A percentile compares a stretch with the other conserved stretches of the same genome.
phyloP scores from a whole-genome alignment of 2,888 invertebrate species.

The Lypha dubia region DNA sequence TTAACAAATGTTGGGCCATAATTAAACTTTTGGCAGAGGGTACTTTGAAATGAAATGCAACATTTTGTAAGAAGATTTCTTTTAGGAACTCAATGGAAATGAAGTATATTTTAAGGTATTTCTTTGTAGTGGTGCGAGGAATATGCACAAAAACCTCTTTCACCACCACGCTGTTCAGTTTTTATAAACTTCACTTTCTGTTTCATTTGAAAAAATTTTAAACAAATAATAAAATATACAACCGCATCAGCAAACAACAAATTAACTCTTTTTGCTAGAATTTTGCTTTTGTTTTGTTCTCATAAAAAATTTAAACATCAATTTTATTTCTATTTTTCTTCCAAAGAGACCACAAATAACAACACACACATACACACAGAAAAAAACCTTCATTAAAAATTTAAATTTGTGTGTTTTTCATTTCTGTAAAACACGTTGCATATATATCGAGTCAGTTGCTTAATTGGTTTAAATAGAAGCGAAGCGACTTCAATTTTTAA shows the following conservation, averaged over 20 bases:
- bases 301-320: slow-evolving; percentile 39
- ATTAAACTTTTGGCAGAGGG: no score
- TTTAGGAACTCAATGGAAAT: no score
- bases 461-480: slow-evolving; percentile 2
- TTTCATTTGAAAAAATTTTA: neutral
- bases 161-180: neutral
- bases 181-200: no score
- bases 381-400: slow-evolving; percentile 45
- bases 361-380: neutral
- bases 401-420: slow-evolving; percentile 1
- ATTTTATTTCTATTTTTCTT: neutral
- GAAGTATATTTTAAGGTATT: no score
- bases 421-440: neutral
- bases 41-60: no score
- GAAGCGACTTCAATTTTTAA: slow-evolving; percentile 9
- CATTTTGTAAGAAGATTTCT: no score
- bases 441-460: slow-evolving; percentile 13
- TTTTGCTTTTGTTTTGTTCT: slow-evolving; percentile 9
- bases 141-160: no score
- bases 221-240: neutral
- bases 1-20: no score
- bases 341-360: slow-evolving; percentile 2
- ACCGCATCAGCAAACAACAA: neutral
- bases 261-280: neutral
- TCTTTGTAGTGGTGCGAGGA: no score